Base-by-base conservation (phyloP, 1,140 invertebrate genomes). In the Bombus picipes region DNA sequence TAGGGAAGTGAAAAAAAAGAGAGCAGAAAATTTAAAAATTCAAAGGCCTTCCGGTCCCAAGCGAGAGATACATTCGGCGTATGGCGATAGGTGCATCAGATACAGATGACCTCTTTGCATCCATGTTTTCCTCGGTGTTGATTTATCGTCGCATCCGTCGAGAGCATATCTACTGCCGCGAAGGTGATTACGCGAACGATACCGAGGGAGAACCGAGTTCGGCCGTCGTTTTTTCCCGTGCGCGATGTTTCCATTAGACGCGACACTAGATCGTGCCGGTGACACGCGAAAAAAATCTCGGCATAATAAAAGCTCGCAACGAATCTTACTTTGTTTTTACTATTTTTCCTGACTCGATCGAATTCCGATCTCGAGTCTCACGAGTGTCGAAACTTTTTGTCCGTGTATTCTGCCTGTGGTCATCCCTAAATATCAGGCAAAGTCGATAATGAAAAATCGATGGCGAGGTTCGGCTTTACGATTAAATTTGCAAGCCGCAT, bases 141-240 rank as follows among this genome's bases (percentile, higher is more conserved):
- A 89, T 88, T 85, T 89, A 89, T 85, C 77, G 83, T 87, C 57
- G 81, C 37, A 80, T 87, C 62, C 57, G 66, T 37, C 37, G 47
- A 53, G 47, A 72, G 39, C 13, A 1, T 43, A 81, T 75, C 47
- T 79, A 73, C 13, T 66, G 25, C 39, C 57, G 68, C 85, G 41
- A 81, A 73, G 87, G 82, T 89, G 86, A 88, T 89, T 88, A 89
- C 88, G 66, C 28, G 76, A n/a, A 89, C 79, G 76, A 81, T 88
- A 89, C 88, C 73, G 72, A 81, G 66, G 15, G 18, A 34, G 68
- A 71, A 37, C 8, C 65, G 10, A 68, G 70, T 25, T 43, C 39
- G 43, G 32, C 37, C 57, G n/a, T 77, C 41, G 59, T 79, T 68
- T 72, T 74, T 65, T 76, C 65, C 41, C 59, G 34, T 53, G 13